Conservation (phyloP, 2,797 vertebrate genomes). For the Neosalanx taihuensis region DNA sequence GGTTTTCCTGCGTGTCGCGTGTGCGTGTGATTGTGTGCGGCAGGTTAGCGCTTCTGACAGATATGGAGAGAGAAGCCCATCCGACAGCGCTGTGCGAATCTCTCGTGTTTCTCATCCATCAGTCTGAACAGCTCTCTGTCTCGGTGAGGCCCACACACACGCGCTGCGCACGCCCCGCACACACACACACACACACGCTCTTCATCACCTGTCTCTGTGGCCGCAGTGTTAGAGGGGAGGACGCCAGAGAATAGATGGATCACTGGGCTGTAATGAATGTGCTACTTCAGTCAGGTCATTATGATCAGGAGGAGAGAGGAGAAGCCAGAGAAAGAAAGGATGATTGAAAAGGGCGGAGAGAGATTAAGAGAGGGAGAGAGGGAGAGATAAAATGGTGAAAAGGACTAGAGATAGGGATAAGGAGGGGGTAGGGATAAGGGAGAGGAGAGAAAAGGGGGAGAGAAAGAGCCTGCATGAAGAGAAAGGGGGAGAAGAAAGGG, state of each 20-base stretch:
- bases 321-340: background rate
- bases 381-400: too few relatives aligned
- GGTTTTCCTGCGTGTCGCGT: too few relatives aligned
- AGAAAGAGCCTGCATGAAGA: background rate
- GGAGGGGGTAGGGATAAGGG: too few relatives aligned
- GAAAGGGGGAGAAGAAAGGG: background rate
- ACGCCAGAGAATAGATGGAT: constrained; percentile 27
- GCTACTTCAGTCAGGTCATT: constrained; percentile 14
- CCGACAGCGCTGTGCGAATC: constrained; percentile 24
- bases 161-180: too few relatives aligned
- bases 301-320: background rate
- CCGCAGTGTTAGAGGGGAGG: background rate
- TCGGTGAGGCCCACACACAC: background rate
- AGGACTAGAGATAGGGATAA: too few relatives aligned
- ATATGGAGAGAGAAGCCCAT: constrained; percentile 7
- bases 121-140: constrained; percentile 20
- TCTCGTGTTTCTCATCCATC: constrained; percentile 38
- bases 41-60: constrained; percentile 25
- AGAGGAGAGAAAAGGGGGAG: constrained; percentile 6
- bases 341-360: constrained; percentile 14
- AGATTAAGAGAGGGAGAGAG: background rate
- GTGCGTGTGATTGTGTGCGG: too few relatives aligned
- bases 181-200: constrained; percentile 14
- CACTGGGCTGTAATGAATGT: constrained; percentile 26
- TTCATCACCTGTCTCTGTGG: background rate